Percentiles rank a stretch among this genome's conserved stretches.
These are phyloP conservation scores for Troides aeacus DNA, from an alignment of 2,888 invertebrate species.

Conservation along the genomic window DNA sequence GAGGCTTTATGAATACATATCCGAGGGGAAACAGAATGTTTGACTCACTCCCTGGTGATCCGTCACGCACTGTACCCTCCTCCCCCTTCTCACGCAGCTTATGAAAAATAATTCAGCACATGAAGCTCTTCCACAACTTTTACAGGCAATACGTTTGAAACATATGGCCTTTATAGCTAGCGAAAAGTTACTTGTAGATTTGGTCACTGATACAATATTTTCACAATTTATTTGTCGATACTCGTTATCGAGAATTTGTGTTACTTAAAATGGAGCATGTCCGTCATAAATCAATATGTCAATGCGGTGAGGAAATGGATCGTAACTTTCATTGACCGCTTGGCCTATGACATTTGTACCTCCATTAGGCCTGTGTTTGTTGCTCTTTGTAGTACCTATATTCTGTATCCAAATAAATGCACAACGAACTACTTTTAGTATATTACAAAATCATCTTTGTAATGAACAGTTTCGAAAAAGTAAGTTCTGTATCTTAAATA, in stretches of 20 bases:
- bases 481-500: no score
- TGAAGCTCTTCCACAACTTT: conserved; percentile 9
- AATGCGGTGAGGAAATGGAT: conserved; percentile 53
- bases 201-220: conserved; percentile 34
- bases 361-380: conserved; percentile 44
- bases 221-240: conserved; percentile 37
- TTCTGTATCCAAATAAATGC: conserved; percentile 28
- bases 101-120: conserved; percentile 37
- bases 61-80: conserved; percentile 51
- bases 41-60: conserved; percentile 63
- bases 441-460: no score
- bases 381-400: conserved; percentile 45
- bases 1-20: conserved; percentile 34
- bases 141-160: conserved; percentile 22
- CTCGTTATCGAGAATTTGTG: conserved; percentile 39
- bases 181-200: conserved; percentile 29
- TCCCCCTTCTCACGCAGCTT: conserved; percentile 36
- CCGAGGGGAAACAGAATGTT: conserved; percentile 50
- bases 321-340: conserved; percentile 60
- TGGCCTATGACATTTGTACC: conserved; percentile 46
- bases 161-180: conserved; percentile 15
- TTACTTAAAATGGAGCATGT: conserved; percentile 48
- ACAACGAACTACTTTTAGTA: neutral
- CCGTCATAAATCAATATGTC: conserved; percentile 55
- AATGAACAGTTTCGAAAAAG: no score